Evolutionary conservation across 2,888 invertebrate species (phyloP).

Genomic region (Coelopa pilipes): DNA sequence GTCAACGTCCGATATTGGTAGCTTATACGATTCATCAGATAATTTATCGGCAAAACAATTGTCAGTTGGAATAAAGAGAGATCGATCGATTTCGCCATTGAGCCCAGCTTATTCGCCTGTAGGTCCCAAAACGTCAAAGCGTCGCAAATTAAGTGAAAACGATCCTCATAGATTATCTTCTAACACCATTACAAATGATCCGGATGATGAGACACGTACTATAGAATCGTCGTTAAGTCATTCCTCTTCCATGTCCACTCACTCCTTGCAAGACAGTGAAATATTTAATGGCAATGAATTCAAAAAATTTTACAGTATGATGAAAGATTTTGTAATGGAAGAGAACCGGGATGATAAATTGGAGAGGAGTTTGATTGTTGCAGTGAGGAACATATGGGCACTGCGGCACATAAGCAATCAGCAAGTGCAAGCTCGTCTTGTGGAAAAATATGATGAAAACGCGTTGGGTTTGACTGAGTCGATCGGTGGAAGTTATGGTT

Average conservation of each 20-base stretch:
- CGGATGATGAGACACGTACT: constrained; percentile 27
- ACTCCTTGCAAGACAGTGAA: constrained; percentile 41
- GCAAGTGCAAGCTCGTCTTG: constrained; percentile 50
- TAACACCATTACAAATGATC: background rate
- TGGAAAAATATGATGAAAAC: constrained; percentile 33
- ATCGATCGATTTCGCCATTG: constrained; percentile 60
- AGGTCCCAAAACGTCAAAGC: constrained; percentile 50
- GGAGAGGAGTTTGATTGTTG: constrained; percentile 54
- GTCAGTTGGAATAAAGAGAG: constrained; percentile 51
- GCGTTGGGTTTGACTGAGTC: constrained; percentile 37
- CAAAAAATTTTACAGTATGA: constrained; percentile 52
- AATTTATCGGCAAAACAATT: constrained; percentile 49
- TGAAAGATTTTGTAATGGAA: constrained; percentile 58
- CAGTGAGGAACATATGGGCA: constrained; percentile 60
- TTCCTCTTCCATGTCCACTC: constrained; percentile 1
- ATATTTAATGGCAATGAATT: constrained; percentile 53
- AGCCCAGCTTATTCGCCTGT: constrained; percentile 63
- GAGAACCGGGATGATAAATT: constrained; percentile 52
- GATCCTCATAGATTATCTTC: constrained; percentile 34
- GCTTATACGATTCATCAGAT: constrained; percentile 59
- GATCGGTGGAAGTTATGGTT: constrained; percentile 38
- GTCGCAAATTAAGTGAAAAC: constrained; percentile 53
- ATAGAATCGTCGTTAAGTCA: constrained; percentile 12
- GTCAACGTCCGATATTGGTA: constrained; percentile 57
- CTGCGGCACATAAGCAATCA: constrained; percentile 51